Base-by-base conservation (phyloP, 2,797 vertebrate species). In the Benthosema pterotum region DNA sequence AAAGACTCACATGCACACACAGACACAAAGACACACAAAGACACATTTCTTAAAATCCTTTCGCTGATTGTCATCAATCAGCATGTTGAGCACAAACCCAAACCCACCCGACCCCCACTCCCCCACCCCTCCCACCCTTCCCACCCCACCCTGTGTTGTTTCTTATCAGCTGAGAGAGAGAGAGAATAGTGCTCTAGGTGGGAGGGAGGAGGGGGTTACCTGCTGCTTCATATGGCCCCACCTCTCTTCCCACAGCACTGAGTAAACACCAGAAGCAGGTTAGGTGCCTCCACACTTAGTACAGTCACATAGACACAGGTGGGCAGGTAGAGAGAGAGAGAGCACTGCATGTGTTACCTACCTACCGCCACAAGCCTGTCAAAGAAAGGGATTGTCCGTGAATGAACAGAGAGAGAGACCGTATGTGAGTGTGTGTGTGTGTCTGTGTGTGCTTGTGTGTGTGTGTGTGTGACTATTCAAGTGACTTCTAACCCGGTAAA, bases 221-320 rank as follows among this genome's bases (percentile, higher is more conserved):
- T 68, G 42, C 71, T 68, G 42, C 69, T 6, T 57, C 66, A 57
- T 77, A 65, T 63, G 60, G 91, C 90, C 86, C 90, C 88, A 82
- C 91, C 89, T 88, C 84, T 82, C 79, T 79, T 49, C 60, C 52
- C 65, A n/a, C n/a, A 79, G 83, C 80, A 86, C 75, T 86, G 81
- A 89, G 90, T 90, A 92, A 93, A 94, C 89, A 91, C 73, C 75
- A 69, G n/a, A 83, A 83, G 69, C 83, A 90, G 86, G 88, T 87
- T 87, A 86, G 64, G 88, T 88, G 84, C 83, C 78, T 86, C 66
- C 59, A 77, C 78, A 74, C 67, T 86, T 74, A 71, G 8, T 62
- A 78, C 78, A 78, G 61, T 18, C 71, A 19, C 52, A 42, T n/a
- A 74, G 68, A 68, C 54, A 11, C 65, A 51, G 63, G 57, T 67